Evolutionary conservation across 1,140 invertebrate genomes (phyloP).

Genomic region (Cardiocondyla obscurior): DNA sequence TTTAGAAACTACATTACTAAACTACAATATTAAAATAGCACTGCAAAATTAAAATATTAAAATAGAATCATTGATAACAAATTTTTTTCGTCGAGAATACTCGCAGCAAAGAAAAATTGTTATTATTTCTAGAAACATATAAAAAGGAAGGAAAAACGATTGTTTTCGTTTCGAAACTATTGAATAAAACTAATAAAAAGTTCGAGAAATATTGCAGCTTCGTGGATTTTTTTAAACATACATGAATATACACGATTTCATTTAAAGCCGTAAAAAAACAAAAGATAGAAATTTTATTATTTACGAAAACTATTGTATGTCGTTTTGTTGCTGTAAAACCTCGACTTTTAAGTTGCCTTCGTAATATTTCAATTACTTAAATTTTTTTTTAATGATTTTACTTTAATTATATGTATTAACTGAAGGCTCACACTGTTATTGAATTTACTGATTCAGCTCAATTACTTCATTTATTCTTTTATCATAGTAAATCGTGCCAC

Average conservation of each 20-base stretch:
- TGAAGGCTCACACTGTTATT: background rate
- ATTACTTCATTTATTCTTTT: conserved; percentile 10
- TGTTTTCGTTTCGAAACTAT: background rate
- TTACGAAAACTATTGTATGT: no score
- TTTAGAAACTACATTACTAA: background rate
- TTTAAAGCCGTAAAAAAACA: background rate
- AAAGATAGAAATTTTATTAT: conserved; percentile 4
- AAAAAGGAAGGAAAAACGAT: background rate
- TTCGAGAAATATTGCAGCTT: background rate
- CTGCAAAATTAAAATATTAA: no score
- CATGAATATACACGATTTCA: background rate
- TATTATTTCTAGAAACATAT: background rate
- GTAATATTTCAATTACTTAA: background rate
- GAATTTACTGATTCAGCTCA: background rate
- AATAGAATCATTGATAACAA: background rate
- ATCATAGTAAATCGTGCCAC: conserved; percentile 9
- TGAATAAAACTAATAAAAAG: conserved; percentile 15
- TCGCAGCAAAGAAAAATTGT: background rate
- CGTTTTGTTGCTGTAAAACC: no score
- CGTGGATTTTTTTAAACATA: background rate
- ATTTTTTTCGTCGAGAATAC: no score
- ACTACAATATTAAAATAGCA: no score
- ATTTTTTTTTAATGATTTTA: background rate
- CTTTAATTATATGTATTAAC: background rate
- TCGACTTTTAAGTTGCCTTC: no score